Evolutionary conservation across 2,797 vertebrate species (phyloP), one percentile per base, ranked within the genome.

Genomic region (Peromyscus eremicus): DNA sequence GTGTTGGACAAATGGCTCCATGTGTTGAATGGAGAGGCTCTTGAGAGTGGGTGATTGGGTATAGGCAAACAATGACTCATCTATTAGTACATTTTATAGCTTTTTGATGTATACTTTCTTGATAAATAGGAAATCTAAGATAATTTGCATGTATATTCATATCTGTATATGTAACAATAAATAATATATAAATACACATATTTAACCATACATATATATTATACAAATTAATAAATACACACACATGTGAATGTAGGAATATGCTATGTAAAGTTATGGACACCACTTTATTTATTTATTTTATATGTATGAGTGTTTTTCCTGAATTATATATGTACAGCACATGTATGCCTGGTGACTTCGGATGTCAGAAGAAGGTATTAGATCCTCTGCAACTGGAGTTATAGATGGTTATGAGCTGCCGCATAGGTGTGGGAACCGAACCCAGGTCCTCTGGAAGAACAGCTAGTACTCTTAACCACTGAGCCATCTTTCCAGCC

Each of bases 111-210:
- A 91, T n/a, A 32, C 13, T 57, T 92, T 95, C 49, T 94, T 40
- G 86, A n/a, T 64, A 86, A 89, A 75, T 21, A 88, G 23, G 6
- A 95, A 83, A 89, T 75, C 32, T 92, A 81, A 93, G 76, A 77
- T 80, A 75, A 70, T 55, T 71, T 92, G 9, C 14, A 32, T 75
- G 21, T 16, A 73, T 13, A 83, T 77, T 88, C 55, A 88, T 37
- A 82, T n/a, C 43, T 83, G 4, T 57, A 34, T 77, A n/a, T 81
- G 91, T 96, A 64, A 83, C 4, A 68, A 66, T 37, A 86, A 85
- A 81, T 43, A 49, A 55, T 7, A 91, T 77, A 13, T 71, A 57
- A 62, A 12, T 90, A 40, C 73, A 5, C 34, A 23, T 46, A 66
- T 49, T 46, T 79, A 70, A 76, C 52, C 71, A 0, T 57, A 8